phyloP scores from a whole-genome alignment of 2,888 invertebrate genomes.

The Mythimna ferrago region DNA sequence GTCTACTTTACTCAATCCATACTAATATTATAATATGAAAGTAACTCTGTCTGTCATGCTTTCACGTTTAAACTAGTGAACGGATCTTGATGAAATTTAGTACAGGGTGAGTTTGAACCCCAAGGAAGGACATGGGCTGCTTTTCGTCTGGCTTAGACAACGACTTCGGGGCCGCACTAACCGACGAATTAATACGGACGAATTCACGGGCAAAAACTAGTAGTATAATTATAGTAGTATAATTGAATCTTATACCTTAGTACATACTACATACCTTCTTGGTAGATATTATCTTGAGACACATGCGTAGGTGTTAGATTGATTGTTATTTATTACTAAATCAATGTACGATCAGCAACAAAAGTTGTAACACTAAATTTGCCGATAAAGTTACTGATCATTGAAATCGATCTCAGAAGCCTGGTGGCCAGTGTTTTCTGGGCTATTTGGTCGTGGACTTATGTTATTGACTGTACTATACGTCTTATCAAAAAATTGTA shows the following conservation, averaged over 20 bases:
- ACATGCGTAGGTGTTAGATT: conserved; percentile 45
- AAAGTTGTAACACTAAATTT: neutral
- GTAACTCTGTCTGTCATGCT: no score
- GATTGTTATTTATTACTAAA: conserved; percentile 21
- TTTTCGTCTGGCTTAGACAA: no score
- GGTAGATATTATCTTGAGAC: conserved; percentile 29
- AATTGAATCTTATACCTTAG: conserved; percentile 23
- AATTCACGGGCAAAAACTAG: no score
- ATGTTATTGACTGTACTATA: neutral
- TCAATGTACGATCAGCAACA: conserved; percentile 8
- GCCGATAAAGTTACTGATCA: neutral
- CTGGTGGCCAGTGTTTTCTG: neutral
- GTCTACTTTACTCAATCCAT: neutral
- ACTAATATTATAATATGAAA: no score
- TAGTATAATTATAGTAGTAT: neutral
- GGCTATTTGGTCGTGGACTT: neutral
- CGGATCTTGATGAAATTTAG: no score
- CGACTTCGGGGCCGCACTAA: no score
- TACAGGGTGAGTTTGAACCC: no score
- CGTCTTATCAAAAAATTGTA: no score
- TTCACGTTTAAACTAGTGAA: no score
- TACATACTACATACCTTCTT: conserved; percentile 4
- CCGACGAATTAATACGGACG: no score
- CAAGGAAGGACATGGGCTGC: no score
- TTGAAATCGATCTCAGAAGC: neutral